Evolutionary conservation across 37 sponge, comb jelly and placozoan genomes (phyloP), one percentile per base, ranked within the genome.

Genomic region (Chondrosia reniformis): DNA sequence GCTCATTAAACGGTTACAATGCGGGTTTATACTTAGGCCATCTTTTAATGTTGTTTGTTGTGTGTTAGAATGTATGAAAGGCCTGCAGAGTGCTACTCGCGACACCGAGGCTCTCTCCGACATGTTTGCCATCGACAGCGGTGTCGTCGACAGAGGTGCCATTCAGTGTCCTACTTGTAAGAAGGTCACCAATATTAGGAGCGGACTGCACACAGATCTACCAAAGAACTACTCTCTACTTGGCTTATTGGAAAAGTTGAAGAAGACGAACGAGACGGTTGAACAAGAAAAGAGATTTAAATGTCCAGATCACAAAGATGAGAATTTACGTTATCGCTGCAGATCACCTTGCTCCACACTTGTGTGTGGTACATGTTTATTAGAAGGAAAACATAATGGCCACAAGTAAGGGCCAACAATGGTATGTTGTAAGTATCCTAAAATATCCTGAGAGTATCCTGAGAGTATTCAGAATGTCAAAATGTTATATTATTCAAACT

Each of bases 151-250:
- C 27, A 24, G 27, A 2, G n/a, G 27, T 9, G 22, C 19, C 4
- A 40, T 89, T 40, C 71, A 32, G 28, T 89, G 90, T 38, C 90
- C 90, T 15, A 76, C 71, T 24, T 89, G 90, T 40, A 89, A 73
- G 55, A 77, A 58, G 4, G 39, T 24, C 22, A 89, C 79, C 24
- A 59, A 39, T 46, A 64, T 85, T 17, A 41, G 22, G 4, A 77
- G 71, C 38, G 67, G 87, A 2, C 79, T 78, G 21, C 52, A 86
- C 6, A 33, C 46, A 4, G 37, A 55, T 1, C 79, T 89, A 19
- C 82, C 90, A 25, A 89, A 89, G 76, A 89, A 89, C 87, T 89
- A 76, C 74, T 82, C 83, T 17, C 79, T 85, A 15, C 77, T 89
- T 46, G 58, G 80, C 57, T 55, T 76, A 5, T 65, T 46, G 22